Evolutionary conservation across 2,888 invertebrate species (phyloP).

Genomic region (Drosophila siamana): DNA sequence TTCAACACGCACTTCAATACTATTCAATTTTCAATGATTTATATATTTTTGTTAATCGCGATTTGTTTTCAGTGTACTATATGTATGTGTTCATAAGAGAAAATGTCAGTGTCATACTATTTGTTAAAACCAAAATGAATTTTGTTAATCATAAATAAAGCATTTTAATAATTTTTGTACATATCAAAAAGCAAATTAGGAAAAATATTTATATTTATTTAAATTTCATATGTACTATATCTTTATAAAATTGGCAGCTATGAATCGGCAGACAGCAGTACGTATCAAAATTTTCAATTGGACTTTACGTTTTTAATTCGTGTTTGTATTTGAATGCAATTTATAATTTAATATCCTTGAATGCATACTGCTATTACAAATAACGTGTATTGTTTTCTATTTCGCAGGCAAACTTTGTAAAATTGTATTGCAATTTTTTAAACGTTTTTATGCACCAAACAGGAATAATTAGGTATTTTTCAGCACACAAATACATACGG

Average conservation of each 20-base stretch:
- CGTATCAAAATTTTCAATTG: constrained; percentile 52
- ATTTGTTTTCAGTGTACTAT: constrained; percentile 54
- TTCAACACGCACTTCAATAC: constrained; percentile 39
- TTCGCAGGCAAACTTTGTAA: constrained; percentile 83
- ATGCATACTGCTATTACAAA: constrained; percentile 23
- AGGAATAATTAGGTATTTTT: constrained; percentile 56
- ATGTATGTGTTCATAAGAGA: constrained; percentile 51
- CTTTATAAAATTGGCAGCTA: constrained; percentile 59
- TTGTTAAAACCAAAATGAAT: constrained; percentile 58
- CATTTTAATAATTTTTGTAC: constrained; percentile 50
- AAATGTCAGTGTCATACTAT: constrained; percentile 55
- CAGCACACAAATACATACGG: constrained; percentile 53
- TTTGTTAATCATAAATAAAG: constrained; percentile 64
- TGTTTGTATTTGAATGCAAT: constrained; percentile 53
- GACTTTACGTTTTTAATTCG: constrained; percentile 47
- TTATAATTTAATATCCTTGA: constrained; percentile 17
- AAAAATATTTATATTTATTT: constrained; percentile 41
- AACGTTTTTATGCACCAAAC: constrained; percentile 52
- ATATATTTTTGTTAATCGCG: constrained; percentile 29
- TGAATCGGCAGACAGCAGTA: constrained; percentile 66
- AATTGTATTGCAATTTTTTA: constrained; percentile 54
- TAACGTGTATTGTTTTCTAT: constrained; percentile 60
- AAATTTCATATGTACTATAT: background rate
- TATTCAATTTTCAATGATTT: constrained; percentile 36
- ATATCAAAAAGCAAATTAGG: constrained; percentile 42